phyloP scores from a whole-genome alignment of 2,113 vertebrate species.

The Zapornia atra region DNA sequence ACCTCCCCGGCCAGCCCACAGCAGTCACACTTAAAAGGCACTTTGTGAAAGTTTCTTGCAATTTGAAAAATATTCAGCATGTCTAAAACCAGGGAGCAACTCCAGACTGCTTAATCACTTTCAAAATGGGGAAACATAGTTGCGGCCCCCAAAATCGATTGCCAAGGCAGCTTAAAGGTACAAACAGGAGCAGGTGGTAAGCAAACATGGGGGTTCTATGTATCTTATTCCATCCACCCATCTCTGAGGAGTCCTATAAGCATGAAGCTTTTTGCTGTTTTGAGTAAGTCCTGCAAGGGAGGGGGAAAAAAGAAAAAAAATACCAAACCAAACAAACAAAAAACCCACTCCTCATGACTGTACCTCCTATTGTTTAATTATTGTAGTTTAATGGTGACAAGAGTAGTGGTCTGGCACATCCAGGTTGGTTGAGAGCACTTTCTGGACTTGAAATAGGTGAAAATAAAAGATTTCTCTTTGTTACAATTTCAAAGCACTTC shows the following conservation, averaged over 20 bases:
- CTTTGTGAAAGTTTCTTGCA: neutral
- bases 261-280: neutral
- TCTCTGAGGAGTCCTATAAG: neutral
- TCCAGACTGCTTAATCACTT: neutral
- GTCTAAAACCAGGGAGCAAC: neutral
- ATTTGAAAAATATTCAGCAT: neutral
- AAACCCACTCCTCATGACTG: neutral
- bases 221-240: neutral
- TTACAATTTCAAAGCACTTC: conserved; percentile 60
- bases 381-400: neutral
- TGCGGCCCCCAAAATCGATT: neutral
- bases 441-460: conserved; percentile 6
- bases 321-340: neutral
- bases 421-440: neutral
- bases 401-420: neutral
- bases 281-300: neutral
- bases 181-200: neutral
- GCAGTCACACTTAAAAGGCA: neutral
- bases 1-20: neutral
- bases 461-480: conserved; percentile 53
- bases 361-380: neutral
- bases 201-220: neutral
- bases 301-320: neutral
- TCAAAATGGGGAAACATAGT: neutral
- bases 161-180: neutral